Evolutionary conservation across 2,113 vertebrate species (phyloP), one percentile per base, ranked within the genome.

Genomic region (Gallinago jamesoni): DNA sequence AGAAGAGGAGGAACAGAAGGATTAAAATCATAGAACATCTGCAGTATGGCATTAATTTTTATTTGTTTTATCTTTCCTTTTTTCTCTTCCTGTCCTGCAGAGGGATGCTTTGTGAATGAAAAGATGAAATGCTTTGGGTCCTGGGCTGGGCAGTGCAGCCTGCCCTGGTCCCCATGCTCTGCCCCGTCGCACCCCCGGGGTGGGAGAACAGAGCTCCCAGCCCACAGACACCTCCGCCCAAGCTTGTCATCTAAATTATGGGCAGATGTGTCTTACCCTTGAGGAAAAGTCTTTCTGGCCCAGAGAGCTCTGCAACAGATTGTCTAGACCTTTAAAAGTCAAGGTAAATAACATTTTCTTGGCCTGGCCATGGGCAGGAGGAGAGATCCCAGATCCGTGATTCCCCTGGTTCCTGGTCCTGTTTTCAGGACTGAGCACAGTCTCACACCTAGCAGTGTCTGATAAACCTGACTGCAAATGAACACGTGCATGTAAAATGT

Each of bases 11-110:
- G 53, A 35, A 52, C 30, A 48, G 56, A 13, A 47, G 39, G 72
- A 90, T 84, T 83, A 78, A 73, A 86, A 68, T 30, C 20, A 41
- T 31, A 59, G 64, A 74, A 59, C 37, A 62, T 76, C 91, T 84
- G 48, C 9, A 60, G 66, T 22, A 64, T 56, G 63, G 55, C 56
- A 50, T 66, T 14, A 21, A 35, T 52, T 60, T 53, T 50, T 16
- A 22, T 19, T 33, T 28, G 20, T 48, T 35, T 12, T 18, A 7
- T 52, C 15, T 55, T 30, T 19, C 21, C 6, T 24, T 48, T 50
- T 64, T 57, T 56, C 28, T 5, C 10, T 48, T 53, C 52, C 62
- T 5, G 20, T 52, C n/a, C 72, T 52, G 63, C 66, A 74, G 57
- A 9, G 13, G 48, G 30, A 39, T 76, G 63, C 68, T 53, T 28